Base-by-base conservation (phyloP, 2,888 invertebrate genomes). In the Caprella mutica region DNA sequence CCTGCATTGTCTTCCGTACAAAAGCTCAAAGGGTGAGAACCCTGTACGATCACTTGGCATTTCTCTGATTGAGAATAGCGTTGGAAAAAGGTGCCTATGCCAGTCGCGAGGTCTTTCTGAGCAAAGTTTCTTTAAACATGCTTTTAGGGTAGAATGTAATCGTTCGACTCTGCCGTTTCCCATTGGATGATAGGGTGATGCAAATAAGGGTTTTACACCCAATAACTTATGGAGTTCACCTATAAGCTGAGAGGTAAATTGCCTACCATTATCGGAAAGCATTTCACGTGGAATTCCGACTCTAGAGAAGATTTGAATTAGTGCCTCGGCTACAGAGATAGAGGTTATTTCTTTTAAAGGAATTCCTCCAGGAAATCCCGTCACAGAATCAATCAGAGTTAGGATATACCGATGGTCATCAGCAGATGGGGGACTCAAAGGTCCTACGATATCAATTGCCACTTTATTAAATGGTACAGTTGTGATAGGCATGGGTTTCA, bases 11-110 rank as follows among this genome's bases (percentile, higher is more conserved):
- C 39, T 23, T 5, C 55, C 48, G 27, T 55, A 55, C 19, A 40
- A 42, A n/a, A 56, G 9, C 2, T 56, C 51, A n/a, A 51, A 30
- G 6, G 51, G 30, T 1, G 56, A 56, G 26, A 56, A 56, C 1
- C 51, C 56, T 5, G 50, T 39, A 8, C 44, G 8, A 12, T 56
- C 44, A 21, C 21, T 43, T 9, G 50, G 50, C 6, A 56, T 23
- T 52, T 56, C 56, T 12, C 56, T 9, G 19, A 56, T 6, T 8
- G 52, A 23, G 35, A 56, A 56, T 24, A 19, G 26, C 21, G 8
- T 39, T 33, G 40, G 5, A 1, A 14, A 23, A 1, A 17, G 3
- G 19, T 40, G 24, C 9, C 19, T 6, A 14, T 40, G 40, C 56
- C 42, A 42, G 4, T 42, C 21, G 12, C 9, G 12, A 8, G 55